phyloP scores from a whole-genome alignment of 2,113 vertebrate genomes.

The Lutjanus erythropterus region DNA sequence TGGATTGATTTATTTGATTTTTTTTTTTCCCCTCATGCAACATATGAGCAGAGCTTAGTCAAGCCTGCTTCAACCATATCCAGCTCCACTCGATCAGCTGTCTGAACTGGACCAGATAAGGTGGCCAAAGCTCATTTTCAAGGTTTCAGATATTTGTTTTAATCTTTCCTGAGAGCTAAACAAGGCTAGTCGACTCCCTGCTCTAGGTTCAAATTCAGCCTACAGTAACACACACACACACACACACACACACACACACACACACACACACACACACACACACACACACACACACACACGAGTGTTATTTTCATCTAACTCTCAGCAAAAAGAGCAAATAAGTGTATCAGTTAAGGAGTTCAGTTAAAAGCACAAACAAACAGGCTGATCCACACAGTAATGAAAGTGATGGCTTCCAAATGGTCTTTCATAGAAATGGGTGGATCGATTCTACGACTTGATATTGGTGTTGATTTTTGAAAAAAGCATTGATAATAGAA shows the following conservation, averaged over 20 bases:
- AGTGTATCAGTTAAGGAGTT: no score
- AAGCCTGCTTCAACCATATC: not conserved
- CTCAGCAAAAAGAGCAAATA: not conserved
- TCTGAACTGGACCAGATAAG: not conserved
- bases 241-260: not conserved
- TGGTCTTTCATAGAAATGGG: no score
- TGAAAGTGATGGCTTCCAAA: no score
- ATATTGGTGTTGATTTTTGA: no score
- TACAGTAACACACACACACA: not conserved
- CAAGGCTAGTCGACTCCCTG: not conserved
- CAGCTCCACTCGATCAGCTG: not conserved
- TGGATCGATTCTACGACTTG: no score
- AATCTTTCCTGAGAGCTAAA: not conserved
- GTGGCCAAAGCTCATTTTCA: not conserved
- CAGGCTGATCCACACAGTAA: no score
- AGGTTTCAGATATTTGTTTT: not conserved
- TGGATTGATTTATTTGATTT: conserved; percentile 40
- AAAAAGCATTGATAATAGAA: no score
- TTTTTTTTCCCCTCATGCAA: not conserved
- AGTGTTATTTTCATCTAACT: not conserved
- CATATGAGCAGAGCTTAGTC: conserved; percentile 8
- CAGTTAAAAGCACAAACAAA: no score
- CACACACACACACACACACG: not conserved
- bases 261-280: not conserved
- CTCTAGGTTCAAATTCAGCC: not conserved